A percentile compares a stretch with the other conserved stretches of the same genome.
phyloP scores from a whole-genome alignment of 2,797 vertebrate species.

The Sarcoramphus papa region DNA sequence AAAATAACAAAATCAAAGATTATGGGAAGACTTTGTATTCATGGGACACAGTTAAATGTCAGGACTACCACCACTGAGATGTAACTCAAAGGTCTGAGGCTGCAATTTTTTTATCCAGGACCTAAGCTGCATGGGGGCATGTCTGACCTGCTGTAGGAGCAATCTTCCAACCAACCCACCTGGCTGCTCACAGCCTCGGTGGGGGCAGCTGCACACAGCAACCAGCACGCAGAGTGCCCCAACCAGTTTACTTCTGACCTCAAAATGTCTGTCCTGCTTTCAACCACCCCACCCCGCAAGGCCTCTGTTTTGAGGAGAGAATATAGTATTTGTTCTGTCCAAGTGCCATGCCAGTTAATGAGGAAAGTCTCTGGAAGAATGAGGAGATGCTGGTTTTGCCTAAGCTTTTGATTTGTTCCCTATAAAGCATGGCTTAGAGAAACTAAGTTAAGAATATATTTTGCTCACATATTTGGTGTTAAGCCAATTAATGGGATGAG shows the following conservation, averaged over 20 bases:
- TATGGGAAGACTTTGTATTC: neutral
- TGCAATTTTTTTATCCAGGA: neutral
- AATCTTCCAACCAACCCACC: neutral
- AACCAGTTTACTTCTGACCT: neutral
- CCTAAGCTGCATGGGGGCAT: neutral
- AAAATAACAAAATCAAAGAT: neutral
- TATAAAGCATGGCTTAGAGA: neutral
- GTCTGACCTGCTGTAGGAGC: neutral
- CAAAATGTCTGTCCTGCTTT: neutral
- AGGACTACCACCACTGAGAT: no score
- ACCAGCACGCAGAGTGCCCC: neutral
- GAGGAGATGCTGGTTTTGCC: neutral
- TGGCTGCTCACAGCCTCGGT: neutral
- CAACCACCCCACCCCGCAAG: accelerated
- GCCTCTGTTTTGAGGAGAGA: neutral
- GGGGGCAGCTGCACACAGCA: neutral
- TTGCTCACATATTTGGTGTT: neutral
- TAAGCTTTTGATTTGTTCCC: neutral
- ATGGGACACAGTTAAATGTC: neutral
- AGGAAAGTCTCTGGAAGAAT: neutral
- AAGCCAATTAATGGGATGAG: neutral
- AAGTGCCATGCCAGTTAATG: neutral
- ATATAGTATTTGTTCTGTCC: neutral
- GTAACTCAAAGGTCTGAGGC: neutral
- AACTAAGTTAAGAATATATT: neutral